These are phyloP conservation scores for Patella ulyssiponensis DNA, from an alignment of 2,888 invertebrate genomes.

Conservation along the genomic window DNA sequence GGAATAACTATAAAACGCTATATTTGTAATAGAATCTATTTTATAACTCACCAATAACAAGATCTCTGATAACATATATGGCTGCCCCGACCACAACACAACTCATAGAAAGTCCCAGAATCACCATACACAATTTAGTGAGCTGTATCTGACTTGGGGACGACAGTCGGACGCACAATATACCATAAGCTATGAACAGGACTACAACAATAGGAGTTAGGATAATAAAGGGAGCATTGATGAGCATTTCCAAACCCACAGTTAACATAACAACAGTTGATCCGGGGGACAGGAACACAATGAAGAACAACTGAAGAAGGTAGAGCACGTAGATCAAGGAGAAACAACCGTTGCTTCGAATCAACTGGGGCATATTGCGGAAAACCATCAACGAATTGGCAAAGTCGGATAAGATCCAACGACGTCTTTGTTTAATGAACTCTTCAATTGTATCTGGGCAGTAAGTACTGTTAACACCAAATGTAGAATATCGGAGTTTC, in stretches of 20 bases:
- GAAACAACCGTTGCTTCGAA: conserved; percentile 44
- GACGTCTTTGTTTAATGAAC: conserved; percentile 51
- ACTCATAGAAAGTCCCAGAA: conserved; percentile 41
- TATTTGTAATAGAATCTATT: background rate
- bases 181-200: conserved; percentile 21
- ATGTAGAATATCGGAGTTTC: conserved; percentile 46
- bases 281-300: conserved; percentile 48
- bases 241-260: conserved; percentile 49
- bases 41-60: conserved; percentile 38
- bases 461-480: conserved; percentile 50
- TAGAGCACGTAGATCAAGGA: conserved; percentile 47
- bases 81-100: conserved; percentile 44
- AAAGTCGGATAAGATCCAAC: conserved; percentile 55
- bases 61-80: conserved; percentile 40
- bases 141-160: conserved; percentile 36
- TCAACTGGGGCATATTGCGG: conserved; percentile 38
- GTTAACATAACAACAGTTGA: conserved; percentile 50
- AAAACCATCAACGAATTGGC: conserved; percentile 50
- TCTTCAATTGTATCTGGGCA: conserved; percentile 52
- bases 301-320: conserved; percentile 48
- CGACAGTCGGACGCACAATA: conserved; percentile 16
- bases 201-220: conserved; percentile 27
- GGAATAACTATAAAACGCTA: background rate
- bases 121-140: conserved; percentile 39
- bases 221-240: conserved; percentile 33